These are phyloP conservation scores for Balaeniceps rex DNA, from an alignment of 2,113 vertebrate genomes.

Conservation along the genomic window DNA sequence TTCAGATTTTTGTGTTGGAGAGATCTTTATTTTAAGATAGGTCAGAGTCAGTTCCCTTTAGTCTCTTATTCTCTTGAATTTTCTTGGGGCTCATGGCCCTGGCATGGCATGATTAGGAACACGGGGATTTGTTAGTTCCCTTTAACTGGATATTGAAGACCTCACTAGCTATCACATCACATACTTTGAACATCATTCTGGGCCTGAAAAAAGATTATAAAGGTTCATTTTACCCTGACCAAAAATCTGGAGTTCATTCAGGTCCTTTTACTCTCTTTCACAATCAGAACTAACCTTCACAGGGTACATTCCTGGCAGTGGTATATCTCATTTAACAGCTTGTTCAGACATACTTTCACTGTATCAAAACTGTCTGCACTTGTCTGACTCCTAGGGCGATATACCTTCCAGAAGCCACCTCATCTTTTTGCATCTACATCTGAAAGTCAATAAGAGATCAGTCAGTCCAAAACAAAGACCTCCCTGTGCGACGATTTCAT, in stretches of 20 bases:
- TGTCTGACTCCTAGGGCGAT: not conserved
- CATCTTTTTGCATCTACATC: not conserved
- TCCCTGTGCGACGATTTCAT: not conserved
- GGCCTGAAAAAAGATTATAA: not conserved
- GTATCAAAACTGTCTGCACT: not conserved
- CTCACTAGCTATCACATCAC: not conserved
- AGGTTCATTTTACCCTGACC: not conserved
- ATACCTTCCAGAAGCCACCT: not conserved
- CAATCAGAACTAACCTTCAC: not conserved
- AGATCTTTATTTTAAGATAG: not conserved
- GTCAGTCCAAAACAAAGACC: not conserved
- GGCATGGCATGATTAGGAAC: not conserved
- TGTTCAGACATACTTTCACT: not conserved
- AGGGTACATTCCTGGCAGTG: not conserved
- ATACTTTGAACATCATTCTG: not conserved
- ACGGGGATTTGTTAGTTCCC: not conserved
- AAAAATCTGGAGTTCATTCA: not conserved
- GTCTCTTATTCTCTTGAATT: not conserved
- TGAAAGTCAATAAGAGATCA: not conserved
- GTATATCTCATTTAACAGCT: not conserved
- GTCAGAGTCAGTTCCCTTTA: not conserved
- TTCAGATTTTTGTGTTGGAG: not conserved
- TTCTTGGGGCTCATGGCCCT: not conserved
- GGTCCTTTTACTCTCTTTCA: not conserved
- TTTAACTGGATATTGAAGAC: not conserved